Evolutionary conservation across 30 jellyfish, hydroid and myxozoan species (phyloP).

Genomic region (Aurelia sp.): DNA sequence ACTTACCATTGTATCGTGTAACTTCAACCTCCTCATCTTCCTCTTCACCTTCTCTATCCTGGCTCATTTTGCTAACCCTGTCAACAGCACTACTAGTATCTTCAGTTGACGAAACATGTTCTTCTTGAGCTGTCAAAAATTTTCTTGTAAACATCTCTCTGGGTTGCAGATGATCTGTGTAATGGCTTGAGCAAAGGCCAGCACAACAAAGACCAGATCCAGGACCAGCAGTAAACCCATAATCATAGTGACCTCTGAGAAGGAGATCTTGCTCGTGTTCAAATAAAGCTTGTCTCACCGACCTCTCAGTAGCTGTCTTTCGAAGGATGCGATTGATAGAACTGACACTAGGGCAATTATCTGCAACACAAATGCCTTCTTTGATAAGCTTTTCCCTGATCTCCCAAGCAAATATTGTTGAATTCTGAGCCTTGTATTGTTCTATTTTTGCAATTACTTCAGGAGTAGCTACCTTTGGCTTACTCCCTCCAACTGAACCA

Average conservation of each 20-base stretch:
- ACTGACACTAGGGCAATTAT: slow-evolving; percentile 97
- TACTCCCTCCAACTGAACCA: slow-evolving; percentile 94
- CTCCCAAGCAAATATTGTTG: slow-evolving; percentile 99
- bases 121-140: slow-evolving; percentile 34
- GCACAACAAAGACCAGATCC: slow-evolving; percentile 32
- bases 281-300: slow-evolving; percentile 80
- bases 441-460: slow-evolving; percentile 93
- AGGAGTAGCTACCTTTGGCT: slow-evolving; percentile 99
- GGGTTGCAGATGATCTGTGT: slow-evolving; percentile 20
- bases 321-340: slow-evolving; percentile 97
- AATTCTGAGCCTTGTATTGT: slow-evolving; percentile 81
- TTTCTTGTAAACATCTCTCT: neutral
- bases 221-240: slow-evolving; percentile 17
- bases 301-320: slow-evolving; percentile 95
- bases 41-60: slow-evolving; percentile 7
- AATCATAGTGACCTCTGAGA: slow-evolving; percentile 37
- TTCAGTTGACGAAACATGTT: slow-evolving; percentile 44
- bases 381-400: slow-evolving; percentile 91
- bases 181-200: slow-evolving; percentile 6
- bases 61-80: neutral
- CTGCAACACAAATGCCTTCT: slow-evolving; percentile 76
- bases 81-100: neutral
- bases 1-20: slow-evolving; percentile 17
- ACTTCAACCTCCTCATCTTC: slow-evolving; percentile 23
- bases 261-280: slow-evolving; percentile 88